Conservation (phyloP, 2,113 vertebrate species). For the Myrmophylax atrothorax region DNA sequence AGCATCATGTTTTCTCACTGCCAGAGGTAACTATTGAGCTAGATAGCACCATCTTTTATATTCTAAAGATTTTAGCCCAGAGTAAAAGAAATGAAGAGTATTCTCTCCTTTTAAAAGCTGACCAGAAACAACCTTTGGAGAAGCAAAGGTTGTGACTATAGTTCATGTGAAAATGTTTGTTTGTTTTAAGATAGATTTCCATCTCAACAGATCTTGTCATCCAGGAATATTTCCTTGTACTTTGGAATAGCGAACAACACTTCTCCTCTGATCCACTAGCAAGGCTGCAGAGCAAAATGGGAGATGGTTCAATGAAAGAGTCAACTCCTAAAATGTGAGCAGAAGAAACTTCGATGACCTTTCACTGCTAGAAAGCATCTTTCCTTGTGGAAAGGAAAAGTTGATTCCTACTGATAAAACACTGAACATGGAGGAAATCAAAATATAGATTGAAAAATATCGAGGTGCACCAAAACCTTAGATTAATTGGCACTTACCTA, state of each 20-base stretch:
- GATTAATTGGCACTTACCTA: not conserved
- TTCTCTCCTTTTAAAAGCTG: not conserved
- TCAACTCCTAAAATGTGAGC: not conserved
- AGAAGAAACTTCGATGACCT: not conserved
- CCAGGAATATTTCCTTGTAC: not conserved
- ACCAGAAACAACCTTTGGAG: not conserved
- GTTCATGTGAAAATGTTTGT: not conserved
- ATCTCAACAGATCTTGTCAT: not conserved
- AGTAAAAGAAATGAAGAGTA: not conserved
- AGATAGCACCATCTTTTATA: not conserved
- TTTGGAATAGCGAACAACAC: not conserved
- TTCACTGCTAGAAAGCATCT: not conserved
- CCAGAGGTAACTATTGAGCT: not conserved
- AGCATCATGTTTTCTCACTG: not conserved
- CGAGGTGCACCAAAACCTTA: not conserved
- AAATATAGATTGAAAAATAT: not conserved
- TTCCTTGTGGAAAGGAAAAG: not conserved
- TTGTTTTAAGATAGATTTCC: not conserved
- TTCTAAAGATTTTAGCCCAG: not conserved
- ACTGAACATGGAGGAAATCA: not conserved
- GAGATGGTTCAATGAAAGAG: not conserved
- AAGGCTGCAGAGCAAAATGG: not conserved
- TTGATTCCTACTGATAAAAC: not conserved
- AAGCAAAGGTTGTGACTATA: not conserved
- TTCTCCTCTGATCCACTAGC: not conserved